Evolutionary conservation across 2,888 invertebrate species (phyloP), one percentile per base, ranked within the genome.

Genomic region (Melanargia galathea): DNA sequence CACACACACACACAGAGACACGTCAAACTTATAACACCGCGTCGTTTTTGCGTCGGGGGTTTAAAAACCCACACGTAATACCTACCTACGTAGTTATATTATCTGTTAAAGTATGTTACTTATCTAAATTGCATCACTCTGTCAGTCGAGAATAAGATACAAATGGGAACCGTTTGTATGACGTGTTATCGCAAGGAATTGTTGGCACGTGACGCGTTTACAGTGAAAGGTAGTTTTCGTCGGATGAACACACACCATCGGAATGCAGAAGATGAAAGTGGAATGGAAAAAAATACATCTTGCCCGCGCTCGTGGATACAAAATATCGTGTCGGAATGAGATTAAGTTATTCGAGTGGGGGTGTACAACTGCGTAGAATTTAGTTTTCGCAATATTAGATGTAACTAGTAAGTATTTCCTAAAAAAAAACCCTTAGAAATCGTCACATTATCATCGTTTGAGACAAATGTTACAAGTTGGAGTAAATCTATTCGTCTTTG

Each of bases 241-340:
- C 64, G 69, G 62, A 67, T 66, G 68, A 64, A 58, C 60, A 63
- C 70, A 68, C 64, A 62, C 20, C 62, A 70, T 70, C 55, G 73
- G 72, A 71, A 73, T 73, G 67, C 61, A 30, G 66, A 64, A 60
- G 66, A 69, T 65, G 73, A 72, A 73, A 73, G 73, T 73, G 68
- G 63, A 64, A 60, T 60, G 51, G 30, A 30, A 43, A 48, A 62
- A 66, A 65, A 66, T 43, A 65, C 26, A 55, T 46, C 45, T 63
- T 46, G 52, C 55, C n/a, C n/a, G n/a, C 46, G 58, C 56, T 52
- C 30, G 52, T 45, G 52, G 43, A 58, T 52, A 62, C 40, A 26
- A 51, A 57, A 65, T 65, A 22, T 61, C 66, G 66, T 66, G 66
- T 30, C 13, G 64, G 66, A 51, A 66, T 66, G 55, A 60, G 26